A percentile compares a stretch with the other conserved stretches of the same genome.
Conservation (phyloP, 2,888 invertebrate species). For the Diplazon laetatorius region DNA sequence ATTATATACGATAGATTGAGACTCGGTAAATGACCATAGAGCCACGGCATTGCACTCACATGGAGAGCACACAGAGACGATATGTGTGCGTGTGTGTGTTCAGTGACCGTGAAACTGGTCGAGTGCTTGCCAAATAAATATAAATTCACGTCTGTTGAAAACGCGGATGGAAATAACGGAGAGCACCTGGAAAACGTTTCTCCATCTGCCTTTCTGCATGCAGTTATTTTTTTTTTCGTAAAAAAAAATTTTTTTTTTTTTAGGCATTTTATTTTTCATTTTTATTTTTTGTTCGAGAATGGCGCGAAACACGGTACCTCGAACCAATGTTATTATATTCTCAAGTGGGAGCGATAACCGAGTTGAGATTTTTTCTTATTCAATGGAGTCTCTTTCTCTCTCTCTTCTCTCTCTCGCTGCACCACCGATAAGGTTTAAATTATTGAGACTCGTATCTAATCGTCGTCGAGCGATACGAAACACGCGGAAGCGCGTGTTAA, state of each 20-base stretch:
- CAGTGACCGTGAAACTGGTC: conserved; percentile 23
- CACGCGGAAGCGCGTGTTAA: conserved; percentile 73
- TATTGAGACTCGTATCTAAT: conserved; percentile 67
- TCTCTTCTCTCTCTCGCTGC: too few relatives aligned
- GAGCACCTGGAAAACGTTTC: conserved; percentile 21
- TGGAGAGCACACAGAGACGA: too few relatives aligned
- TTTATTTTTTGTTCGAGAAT: too few relatives aligned
- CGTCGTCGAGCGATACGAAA: conserved; percentile 65
- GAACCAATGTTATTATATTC: conserved; percentile 17
- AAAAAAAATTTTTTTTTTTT: too few relatives aligned
- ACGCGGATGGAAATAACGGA: conserved; percentile 12
- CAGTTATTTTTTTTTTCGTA: too few relatives aligned
- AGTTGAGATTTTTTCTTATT: conserved; percentile 32
- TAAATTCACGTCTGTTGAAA: conserved; percentile 13
- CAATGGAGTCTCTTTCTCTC: conserved; percentile 1
- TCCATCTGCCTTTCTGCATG: conserved; percentile 20
- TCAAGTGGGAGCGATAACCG: conserved; percentile 29
- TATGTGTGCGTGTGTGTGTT: conserved; percentile 2
- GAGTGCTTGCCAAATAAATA: conserved; percentile 14
- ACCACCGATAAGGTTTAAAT: conserved; percentile 60
- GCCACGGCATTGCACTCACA: conserved; percentile 15
- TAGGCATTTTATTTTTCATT: too few relatives aligned
- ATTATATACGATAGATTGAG: conserved; percentile 14
- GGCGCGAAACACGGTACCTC: conserved; percentile 9
- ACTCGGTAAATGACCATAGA: conserved; percentile 32